phyloP scores from a whole-genome alignment of 23 tunicate genomes.

The Diplosoma virens region DNA sequence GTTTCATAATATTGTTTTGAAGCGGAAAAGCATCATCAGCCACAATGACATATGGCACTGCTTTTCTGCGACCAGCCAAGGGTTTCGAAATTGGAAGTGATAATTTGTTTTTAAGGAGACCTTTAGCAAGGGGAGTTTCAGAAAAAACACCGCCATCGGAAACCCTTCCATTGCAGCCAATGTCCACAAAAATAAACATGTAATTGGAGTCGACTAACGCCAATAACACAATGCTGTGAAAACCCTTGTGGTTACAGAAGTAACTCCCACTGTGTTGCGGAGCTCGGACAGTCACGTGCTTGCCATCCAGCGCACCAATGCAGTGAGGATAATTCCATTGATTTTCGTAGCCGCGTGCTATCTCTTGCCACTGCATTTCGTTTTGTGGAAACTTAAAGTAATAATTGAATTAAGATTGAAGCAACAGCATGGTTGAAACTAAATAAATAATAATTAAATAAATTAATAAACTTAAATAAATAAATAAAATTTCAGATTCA shows the following conservation, averaged over 20 bases:
- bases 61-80: neutral
- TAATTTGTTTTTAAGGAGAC: neutral
- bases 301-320: slow-evolving; percentile 18
- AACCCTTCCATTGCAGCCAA: slow-evolving; percentile 21
- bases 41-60: slow-evolving; percentile 23
- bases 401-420: no score
- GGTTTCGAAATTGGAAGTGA: neutral
- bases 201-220: slow-evolving; percentile 17
- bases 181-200: slow-evolving; percentile 16
- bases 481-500: no score
- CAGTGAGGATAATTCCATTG: no score
- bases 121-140: neutral
- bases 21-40: slow-evolving; percentile 34
- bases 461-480: neutral
- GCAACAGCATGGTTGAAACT: no score
- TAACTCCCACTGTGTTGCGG: neutral
- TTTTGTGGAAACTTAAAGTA: neutral
- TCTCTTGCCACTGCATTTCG: neutral
- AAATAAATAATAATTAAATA: neutral
- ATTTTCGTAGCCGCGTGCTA: neutral
- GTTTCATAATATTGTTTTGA: slow-evolving; percentile 5
- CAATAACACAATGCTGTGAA: slow-evolving; percentile 17
- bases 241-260: slow-evolving; percentile 22
- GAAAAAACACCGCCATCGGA: slow-evolving; percentile 15
- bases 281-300: slow-evolving; percentile 13